Evolutionary conservation across 2,888 invertebrate species (phyloP).

Genomic region (Resseliella maxima): DNA sequence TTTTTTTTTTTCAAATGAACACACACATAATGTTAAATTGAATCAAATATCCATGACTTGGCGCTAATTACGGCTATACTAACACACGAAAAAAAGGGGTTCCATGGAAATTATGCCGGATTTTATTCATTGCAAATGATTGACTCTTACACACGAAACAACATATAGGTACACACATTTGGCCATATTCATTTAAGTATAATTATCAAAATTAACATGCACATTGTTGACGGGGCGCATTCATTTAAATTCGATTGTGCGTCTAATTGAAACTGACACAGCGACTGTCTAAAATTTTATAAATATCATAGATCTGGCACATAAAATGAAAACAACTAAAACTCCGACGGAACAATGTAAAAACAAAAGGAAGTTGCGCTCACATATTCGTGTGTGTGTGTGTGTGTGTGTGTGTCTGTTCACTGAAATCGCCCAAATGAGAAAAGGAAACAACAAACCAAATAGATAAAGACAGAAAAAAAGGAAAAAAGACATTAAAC

Average conservation of each 20-base stretch:
- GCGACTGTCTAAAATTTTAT: slow-evolving; percentile 23
- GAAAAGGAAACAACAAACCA: not conserved
- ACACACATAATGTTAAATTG: slow-evolving; percentile 9
- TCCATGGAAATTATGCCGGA: not conserved
- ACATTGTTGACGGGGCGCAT: not conserved
- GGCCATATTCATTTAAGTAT: not conserved
- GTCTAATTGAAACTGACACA: not conserved
- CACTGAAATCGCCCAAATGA: not conserved
- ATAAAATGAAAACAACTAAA: not conserved
- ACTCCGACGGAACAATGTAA: not conserved
- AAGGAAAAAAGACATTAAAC: not conserved
- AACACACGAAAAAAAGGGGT: not conserved
- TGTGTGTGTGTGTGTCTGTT: not conserved
- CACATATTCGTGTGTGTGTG: not conserved
- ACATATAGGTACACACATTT: not conserved
- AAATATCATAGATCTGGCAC: slow-evolving; percentile 33
- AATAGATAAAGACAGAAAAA: no score
- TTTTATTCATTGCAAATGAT: not conserved
- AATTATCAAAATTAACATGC: slow-evolving; percentile 38
- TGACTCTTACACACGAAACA: not conserved
- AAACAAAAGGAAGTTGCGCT: slow-evolving; percentile 3
- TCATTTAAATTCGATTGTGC: slow-evolving; percentile 41
- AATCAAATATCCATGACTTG: slow-evolving; percentile 38
- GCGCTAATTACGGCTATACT: not conserved
- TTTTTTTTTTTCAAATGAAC: not conserved